Percentiles rank a stretch among this genome's conserved stretches.
These are phyloP conservation scores for Sipha maydis DNA, from an alignment of 2,888 invertebrate species.

Conservation along the genomic window DNA sequence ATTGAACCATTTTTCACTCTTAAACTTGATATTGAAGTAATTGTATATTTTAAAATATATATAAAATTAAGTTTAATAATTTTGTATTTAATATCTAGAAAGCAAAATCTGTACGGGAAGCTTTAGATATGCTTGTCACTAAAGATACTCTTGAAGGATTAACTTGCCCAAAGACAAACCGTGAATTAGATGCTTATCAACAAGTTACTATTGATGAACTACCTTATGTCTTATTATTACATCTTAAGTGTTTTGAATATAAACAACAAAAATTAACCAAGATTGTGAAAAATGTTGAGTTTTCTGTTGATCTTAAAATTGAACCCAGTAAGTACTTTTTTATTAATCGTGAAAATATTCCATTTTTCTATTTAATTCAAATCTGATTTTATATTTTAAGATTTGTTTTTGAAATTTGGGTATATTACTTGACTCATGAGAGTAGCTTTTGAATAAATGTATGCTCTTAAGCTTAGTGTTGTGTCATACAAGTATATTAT, in stretches of 20 bases:
- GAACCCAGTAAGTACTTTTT: slow-evolving; percentile 78
- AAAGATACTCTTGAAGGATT: slow-evolving; percentile 84
- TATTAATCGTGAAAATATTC: slow-evolving; percentile 43
- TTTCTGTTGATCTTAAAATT: slow-evolving; percentile 88
- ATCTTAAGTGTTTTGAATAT: slow-evolving; percentile 94
- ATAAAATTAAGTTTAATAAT: not conserved
- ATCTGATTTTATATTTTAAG: slow-evolving; percentile 1
- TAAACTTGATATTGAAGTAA: slow-evolving; percentile 92
- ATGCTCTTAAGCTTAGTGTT: slow-evolving; percentile 40
- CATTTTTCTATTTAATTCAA: slow-evolving; percentile 43
- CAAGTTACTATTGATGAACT: slow-evolving; percentile 89
- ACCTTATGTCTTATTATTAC: slow-evolving; percentile 88
- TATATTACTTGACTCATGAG: slow-evolving; percentile 56
- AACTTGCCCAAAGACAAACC: slow-evolving; percentile 81
- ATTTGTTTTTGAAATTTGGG: slow-evolving; percentile 54
- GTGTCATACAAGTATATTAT: slow-evolving; percentile 37
- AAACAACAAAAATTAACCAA: slow-evolving; percentile 88
- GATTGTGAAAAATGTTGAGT: slow-evolving; percentile 90
- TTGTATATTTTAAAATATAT: slow-evolving; percentile 61
- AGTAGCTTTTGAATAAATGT: slow-evolving; percentile 39
- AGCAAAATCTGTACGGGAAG: slow-evolving; percentile 84
- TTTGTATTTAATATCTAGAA: slow-evolving; percentile 72
- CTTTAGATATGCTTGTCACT: slow-evolving; percentile 85
- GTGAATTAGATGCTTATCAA: slow-evolving; percentile 88
- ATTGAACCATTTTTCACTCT: slow-evolving; percentile 96